Evolutionary conservation across 2,113 vertebrate genomes (phyloP).

Genomic region (Urocolius indicus): DNA sequence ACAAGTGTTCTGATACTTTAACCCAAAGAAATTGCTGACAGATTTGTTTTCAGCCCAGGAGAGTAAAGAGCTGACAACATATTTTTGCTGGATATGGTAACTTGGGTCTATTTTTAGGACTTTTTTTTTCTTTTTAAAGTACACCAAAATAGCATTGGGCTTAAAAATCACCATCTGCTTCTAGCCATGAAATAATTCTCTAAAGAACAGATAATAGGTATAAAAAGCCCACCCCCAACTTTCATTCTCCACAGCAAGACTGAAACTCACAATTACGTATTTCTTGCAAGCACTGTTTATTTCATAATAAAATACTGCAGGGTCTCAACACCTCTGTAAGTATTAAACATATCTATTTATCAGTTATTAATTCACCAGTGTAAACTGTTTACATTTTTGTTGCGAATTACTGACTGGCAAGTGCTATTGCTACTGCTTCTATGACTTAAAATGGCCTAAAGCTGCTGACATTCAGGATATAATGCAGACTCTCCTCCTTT

Average conservation of each 20-base stretch:
- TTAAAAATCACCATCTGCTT: constrained; percentile 80
- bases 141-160: constrained; percentile 77
- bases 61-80: constrained; percentile 77
- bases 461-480: neutral
- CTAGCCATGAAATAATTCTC: constrained; percentile 40
- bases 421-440: neutral
- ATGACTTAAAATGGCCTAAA: neutral
- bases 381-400: neutral
- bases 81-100: constrained; percentile 79
- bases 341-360: neutral
- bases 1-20: constrained; percentile 72
- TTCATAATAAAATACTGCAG: neutral
- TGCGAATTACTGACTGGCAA: neutral
- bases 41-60: constrained; percentile 74
- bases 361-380: neutral
- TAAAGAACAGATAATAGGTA: constrained; percentile 14
- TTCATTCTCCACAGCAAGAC: neutral
- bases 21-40: constrained; percentile 77
- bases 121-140: constrained; percentile 20
- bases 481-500: neutral
- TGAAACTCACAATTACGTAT: neutral
- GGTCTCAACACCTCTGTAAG: neutral
- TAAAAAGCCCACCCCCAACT: neutral
- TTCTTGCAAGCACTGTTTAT: neutral
- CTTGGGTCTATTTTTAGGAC: constrained; percentile 80